Evolutionary conservation across 2,797 vertebrate species (phyloP).

Genomic region (Steatocranus sp.): DNA sequence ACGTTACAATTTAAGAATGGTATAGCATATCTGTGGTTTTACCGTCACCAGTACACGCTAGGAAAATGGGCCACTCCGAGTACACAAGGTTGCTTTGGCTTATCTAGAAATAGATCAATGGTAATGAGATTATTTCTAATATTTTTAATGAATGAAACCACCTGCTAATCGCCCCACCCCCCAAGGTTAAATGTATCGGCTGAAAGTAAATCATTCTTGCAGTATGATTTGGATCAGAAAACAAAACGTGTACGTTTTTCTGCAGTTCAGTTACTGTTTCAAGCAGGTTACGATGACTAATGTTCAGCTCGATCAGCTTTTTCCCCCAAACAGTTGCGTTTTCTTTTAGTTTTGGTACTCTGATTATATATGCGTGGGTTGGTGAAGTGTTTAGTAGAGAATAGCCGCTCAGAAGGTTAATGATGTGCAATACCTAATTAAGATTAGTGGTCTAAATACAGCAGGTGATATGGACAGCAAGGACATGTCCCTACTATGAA

Average conservation of each 20-base stretch:
- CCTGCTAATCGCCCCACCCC: slow-evolving; percentile 17
- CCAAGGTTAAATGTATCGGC: background rate
- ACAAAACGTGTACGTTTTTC: background rate
- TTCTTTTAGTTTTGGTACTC: background rate
- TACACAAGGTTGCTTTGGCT: slow-evolving; percentile 58
- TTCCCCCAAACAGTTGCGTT: background rate
- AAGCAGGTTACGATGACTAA: background rate
- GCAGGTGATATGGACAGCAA: background rate
- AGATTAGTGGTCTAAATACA: background rate
- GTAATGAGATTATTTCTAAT: slow-evolving; percentile 70
- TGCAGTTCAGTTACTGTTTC: background rate
- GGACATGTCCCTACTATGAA: background rate
- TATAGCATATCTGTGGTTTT: background rate
- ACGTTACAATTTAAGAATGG: background rate
- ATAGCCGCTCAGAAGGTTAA: background rate
- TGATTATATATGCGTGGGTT: background rate
- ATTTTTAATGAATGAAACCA: slow-evolving; percentile 52
- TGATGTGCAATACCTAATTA: background rate
- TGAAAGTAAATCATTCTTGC: slow-evolving; percentile 7
- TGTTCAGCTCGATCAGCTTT: background rate
- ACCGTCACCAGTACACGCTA: background rate
- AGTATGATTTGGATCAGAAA: background rate
- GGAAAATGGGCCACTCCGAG: background rate
- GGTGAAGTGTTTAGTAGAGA: background rate
- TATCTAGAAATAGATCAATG: slow-evolving; percentile 71